Conservation (phyloP, 2,888 invertebrate genomes). For the Macrosoma leucophasiata region DNA sequence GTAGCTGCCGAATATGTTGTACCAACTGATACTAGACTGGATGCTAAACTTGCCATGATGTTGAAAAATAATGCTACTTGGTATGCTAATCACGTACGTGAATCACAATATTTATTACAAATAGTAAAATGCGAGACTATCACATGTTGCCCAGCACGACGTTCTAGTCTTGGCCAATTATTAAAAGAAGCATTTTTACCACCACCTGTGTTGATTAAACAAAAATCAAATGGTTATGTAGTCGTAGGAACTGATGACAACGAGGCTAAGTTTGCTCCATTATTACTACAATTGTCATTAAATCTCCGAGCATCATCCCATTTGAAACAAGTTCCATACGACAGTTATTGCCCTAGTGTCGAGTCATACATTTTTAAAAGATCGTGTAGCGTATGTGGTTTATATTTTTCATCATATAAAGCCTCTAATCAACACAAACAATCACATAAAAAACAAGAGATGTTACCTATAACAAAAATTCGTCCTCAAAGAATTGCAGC, state of each 20-base stretch:
- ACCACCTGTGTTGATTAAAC: conserved; percentile 24
- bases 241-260: conserved; percentile 19
- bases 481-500: too few relatives aligned
- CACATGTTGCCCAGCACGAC: conserved; percentile 17
- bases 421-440: too few relatives aligned
- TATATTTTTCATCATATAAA: too few relatives aligned
- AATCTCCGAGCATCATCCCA: conserved; percentile 19
- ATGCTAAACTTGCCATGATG: conserved; percentile 14
- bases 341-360: conserved; percentile 19
- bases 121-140: conserved; percentile 23
- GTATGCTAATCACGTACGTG: conserved; percentile 20
- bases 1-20: conserved; percentile 19
- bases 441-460: too few relatives aligned
- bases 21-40: conserved; percentile 15
- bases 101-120: conserved; percentile 22
- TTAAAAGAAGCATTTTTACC: conserved; percentile 21
- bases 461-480: too few relatives aligned
- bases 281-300: conserved; percentile 16
- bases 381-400: too few relatives aligned
- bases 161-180: conserved; percentile 21
- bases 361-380: too few relatives aligned
- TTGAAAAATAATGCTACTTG: conserved; percentile 32
- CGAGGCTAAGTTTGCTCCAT: conserved; percentile 19
- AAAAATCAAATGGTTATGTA: conserved; percentile 20
- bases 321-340: conserved; percentile 23